A percentile compares a stretch with the other conserved stretches of the same genome.
These are phyloP conservation scores for Strigamia crassipes DNA, from an alignment of 2,888 invertebrate genomes.

Conservation along the genomic window DNA sequence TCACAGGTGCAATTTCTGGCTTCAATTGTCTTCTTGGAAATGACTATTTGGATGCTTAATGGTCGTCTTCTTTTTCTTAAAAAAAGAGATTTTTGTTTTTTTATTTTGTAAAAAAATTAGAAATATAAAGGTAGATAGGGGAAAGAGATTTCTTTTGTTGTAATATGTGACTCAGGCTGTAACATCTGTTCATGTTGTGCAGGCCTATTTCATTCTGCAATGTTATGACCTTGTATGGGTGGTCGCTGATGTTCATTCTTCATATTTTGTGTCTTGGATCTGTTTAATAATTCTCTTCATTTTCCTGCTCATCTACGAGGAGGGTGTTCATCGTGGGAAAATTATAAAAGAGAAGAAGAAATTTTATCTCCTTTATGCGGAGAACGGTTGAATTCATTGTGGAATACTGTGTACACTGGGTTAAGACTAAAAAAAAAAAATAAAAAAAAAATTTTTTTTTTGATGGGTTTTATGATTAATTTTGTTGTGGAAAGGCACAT, in stretches of 20 bases:
- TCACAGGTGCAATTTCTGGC: constrained; percentile 2
- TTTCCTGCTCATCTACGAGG: constrained; percentile 11
- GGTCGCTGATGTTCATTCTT: constrained; percentile 42
- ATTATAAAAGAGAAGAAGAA: neutral
- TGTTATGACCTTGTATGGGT: constrained; percentile 42
- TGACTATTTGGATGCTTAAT: neutral
- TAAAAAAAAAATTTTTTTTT: neutral
- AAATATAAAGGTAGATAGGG: constrained; percentile 5
- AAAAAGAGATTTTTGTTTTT: neutral
- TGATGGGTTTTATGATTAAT: neutral
- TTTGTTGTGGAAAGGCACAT: neutral
- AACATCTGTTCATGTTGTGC: constrained; percentile 40
- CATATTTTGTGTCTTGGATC: constrained; percentile 38
- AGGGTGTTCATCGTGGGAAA: constrained; percentile 38
- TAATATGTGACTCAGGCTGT: constrained; percentile 15
- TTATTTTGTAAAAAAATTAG: neutral
- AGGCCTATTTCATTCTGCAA: constrained; percentile 31
- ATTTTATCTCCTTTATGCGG: neutral
- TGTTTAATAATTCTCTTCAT: constrained; percentile 40
- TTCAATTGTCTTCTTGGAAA: neutral
- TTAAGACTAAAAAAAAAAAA: neutral
- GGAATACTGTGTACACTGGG: neutral
- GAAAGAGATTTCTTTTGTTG: constrained; percentile 29
- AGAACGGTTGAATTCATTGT: neutral
- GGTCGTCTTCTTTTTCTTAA: neutral